Evolutionary conservation across 2,797 vertebrate species (phyloP).

Genomic region (Spheniscus humboldti): DNA sequence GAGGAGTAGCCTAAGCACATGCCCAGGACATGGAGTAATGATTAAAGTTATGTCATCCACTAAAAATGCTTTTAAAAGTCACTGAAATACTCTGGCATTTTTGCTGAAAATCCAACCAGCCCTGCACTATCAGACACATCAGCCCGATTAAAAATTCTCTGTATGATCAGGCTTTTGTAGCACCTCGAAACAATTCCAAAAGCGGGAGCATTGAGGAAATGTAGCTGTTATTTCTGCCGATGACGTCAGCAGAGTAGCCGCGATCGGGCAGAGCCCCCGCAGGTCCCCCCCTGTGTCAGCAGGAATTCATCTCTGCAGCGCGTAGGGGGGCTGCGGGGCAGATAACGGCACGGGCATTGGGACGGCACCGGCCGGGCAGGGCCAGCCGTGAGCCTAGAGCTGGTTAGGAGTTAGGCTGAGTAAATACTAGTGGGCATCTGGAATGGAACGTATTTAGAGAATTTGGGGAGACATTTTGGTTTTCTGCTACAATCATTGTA

Average conservation of each 20-base stretch:
- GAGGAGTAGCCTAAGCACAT: background rate
- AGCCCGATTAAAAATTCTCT: rapidly evolving
- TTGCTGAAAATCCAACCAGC: background rate
- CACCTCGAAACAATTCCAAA: background rate
- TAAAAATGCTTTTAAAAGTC: slow-evolving; percentile 39
- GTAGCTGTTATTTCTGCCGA: background rate
- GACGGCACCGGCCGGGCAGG: background rate
- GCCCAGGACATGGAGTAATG: background rate
- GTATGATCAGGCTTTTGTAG: rapidly evolving
- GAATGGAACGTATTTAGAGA: rapidly evolving
- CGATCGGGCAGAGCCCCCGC: background rate
- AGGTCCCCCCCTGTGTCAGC: background rate
- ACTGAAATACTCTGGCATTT: background rate
- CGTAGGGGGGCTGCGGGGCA: background rate
- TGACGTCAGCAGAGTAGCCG: slow-evolving; percentile 6
- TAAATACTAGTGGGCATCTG: rapidly evolving
- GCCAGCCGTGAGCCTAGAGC: background rate
- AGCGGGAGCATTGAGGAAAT: background rate
- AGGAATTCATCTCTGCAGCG: background rate
- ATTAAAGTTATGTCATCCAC: slow-evolving; percentile 12
- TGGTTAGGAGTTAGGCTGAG: background rate
- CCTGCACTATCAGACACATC: rapidly evolving
- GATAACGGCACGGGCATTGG: background rate
- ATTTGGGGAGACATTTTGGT: slow-evolving; percentile 38
- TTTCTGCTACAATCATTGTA: background rate